phyloP scores from a whole-genome alignment of 2,797 vertebrate species.

The Enteromius paludinosus region DNA sequence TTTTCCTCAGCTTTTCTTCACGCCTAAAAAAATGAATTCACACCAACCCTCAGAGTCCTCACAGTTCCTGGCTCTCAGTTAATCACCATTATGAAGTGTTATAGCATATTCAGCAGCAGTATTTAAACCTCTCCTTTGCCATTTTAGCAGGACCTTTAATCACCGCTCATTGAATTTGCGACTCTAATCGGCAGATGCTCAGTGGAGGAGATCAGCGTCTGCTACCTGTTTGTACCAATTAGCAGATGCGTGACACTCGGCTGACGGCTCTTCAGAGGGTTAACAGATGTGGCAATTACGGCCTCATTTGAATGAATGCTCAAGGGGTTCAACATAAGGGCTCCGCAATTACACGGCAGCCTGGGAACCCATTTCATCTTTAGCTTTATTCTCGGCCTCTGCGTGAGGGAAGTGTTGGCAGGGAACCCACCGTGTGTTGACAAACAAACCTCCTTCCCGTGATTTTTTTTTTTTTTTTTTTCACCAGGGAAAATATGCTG shows the following conservation, averaged over 20 bases:
- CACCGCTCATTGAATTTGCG: constrained; percentile 67
- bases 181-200: constrained; percentile 76
- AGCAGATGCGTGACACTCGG: constrained; percentile 75
- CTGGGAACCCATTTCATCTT: constrained; percentile 77
- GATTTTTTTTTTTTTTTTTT: background rate
- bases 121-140: constrained; percentile 46
- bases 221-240: constrained; percentile 83
- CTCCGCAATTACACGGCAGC: constrained; percentile 81
- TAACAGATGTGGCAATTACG: constrained; percentile 91
- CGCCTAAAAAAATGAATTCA: constrained; percentile 30
- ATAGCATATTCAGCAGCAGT: constrained; percentile 18
- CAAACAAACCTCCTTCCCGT: constrained; percentile 55
- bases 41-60: constrained; percentile 15
- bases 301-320: constrained; percentile 86
- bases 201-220: constrained; percentile 74
- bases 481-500: background rate
- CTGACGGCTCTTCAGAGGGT: constrained; percentile 80
- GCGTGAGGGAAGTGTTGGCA: constrained; percentile 64
- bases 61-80: constrained; percentile 6
- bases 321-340: constrained; percentile 78
- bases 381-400: constrained; percentile 65
- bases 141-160: constrained; percentile 67
- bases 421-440: constrained; percentile 68
- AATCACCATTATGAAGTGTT: constrained; percentile 37
- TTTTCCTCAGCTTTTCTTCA: constrained; percentile 33